phyloP scores from a whole-genome alignment of 1,140 invertebrate species.

The Zaprionus nigranus region DNA sequence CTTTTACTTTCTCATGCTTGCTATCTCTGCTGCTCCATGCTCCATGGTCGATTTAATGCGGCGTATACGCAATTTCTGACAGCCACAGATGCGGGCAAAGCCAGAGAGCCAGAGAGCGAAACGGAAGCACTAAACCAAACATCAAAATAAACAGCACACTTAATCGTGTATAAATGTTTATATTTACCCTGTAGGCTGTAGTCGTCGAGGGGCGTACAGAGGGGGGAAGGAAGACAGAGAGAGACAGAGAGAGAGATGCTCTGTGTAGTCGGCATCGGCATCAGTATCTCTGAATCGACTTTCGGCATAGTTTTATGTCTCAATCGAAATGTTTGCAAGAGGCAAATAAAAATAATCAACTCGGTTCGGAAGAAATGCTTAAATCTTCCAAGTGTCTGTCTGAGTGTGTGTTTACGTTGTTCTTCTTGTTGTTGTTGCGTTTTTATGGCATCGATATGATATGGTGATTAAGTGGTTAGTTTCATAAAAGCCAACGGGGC shows the following conservation, averaged over 20 bases:
- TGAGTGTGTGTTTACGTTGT: conserved; percentile 1
- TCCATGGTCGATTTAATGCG: conserved; percentile 66
- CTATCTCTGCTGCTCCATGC: conserved; percentile 59
- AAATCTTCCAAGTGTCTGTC: conserved; percentile 43
- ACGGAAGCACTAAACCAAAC: conserved; percentile 79
- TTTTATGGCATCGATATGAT: conserved; percentile 51
- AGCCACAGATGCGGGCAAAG: conserved; percentile 4
- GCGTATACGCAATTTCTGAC: conserved; percentile 61
- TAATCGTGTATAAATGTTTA: conserved; percentile 82
- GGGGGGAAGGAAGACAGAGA: not conserved
- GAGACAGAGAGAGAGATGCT: not conserved
- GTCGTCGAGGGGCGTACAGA: not conserved
- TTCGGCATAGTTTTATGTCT: conserved; percentile 78
- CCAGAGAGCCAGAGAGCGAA: conserved; percentile 15
- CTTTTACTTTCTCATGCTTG: conserved; percentile 43
- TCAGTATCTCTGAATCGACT: conserved; percentile 16
- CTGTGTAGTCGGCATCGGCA: not conserved
- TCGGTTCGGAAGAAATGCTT: conserved; percentile 51
- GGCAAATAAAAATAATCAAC: conserved; percentile 80
- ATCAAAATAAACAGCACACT: conserved; percentile 81
- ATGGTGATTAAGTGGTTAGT: conserved; percentile 47
- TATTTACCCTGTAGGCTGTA: conserved; percentile 49
- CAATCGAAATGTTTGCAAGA: conserved; percentile 67
- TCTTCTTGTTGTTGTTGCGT: conserved; percentile 20
- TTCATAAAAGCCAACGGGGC: conserved; percentile 43